phyloP scores from a whole-genome alignment of 1,140 invertebrate genomes.

The Aplysia californica region DNA sequence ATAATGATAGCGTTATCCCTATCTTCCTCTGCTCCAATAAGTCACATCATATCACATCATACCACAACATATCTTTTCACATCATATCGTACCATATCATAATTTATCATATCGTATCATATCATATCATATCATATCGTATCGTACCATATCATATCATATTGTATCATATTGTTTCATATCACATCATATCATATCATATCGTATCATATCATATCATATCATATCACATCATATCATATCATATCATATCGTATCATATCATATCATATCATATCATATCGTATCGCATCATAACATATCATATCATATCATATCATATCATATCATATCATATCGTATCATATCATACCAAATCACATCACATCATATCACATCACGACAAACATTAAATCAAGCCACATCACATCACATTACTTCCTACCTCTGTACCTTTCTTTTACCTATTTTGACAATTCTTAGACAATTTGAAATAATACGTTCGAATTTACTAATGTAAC shows the following conservation, averaged over 20 bases:
- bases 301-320: slow-evolving; percentile 2
- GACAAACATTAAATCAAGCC: background rate
- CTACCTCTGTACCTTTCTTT: too few relatives aligned
- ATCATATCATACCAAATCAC: background rate
- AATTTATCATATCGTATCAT: background rate
- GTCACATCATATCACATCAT: background rate
- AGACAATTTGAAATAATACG: too few relatives aligned
- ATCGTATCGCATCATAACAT: background rate
- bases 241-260: background rate
- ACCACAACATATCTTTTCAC: background rate
- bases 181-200: slow-evolving; percentile 1
- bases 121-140: background rate
- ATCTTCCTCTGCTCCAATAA: too few relatives aligned
- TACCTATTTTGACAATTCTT: too few relatives aligned
- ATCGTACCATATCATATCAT: background rate
- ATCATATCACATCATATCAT: background rate
- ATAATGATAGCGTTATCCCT: background rate
- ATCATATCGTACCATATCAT: background rate
- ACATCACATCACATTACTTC: background rate
- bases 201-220: background rate
- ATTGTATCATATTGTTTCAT: too few relatives aligned
- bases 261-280: background rate
- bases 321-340: background rate
- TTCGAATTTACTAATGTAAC: too few relatives aligned
- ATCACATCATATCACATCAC: slow-evolving; percentile 1